A percentile compares a stretch with the other conserved stretches of the same genome.
Conservation (phyloP, 1,140 invertebrate genomes). For the Drosophila murphyi region DNA sequence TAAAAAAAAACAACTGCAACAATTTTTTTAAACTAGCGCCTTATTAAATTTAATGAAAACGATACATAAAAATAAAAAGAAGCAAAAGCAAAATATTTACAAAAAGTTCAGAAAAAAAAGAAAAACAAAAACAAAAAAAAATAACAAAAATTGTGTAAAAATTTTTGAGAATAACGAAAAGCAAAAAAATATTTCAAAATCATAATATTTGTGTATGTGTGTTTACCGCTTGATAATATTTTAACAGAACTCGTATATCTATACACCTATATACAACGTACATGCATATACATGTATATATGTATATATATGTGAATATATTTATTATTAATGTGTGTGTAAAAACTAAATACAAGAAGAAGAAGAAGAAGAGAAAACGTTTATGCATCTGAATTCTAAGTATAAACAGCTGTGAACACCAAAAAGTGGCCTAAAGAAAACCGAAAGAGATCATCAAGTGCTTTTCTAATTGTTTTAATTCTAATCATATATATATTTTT, state of each 20-base stretch:
- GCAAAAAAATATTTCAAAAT: constrained; percentile 15
- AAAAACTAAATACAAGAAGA: constrained; percentile 11
- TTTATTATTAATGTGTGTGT: constrained; percentile 31
- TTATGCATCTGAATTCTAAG: constrained; percentile 25
- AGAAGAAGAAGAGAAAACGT: not conserved
- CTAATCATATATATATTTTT: constrained; percentile 15
- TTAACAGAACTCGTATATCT: constrained; percentile 46
- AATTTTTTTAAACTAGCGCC: constrained; percentile 31
- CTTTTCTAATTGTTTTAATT: constrained; percentile 42
- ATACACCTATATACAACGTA: constrained; percentile 45
- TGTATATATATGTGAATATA: constrained; percentile 48
- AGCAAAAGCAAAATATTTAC: constrained; percentile 8
- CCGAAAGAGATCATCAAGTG: constrained; percentile 41
- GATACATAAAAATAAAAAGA: constrained; percentile 22
- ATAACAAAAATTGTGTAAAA: constrained; percentile 1
- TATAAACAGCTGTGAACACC: constrained; percentile 76
- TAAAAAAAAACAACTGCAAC: constrained; percentile 1
- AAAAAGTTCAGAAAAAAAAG: constrained; percentile 18
- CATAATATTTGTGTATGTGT: constrained; percentile 69
- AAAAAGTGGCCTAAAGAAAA: constrained; percentile 75
- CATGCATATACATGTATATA: constrained; percentile 49
- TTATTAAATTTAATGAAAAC: constrained; percentile 39
- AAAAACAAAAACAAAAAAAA: constrained; percentile 11
- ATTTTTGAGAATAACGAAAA: constrained; percentile 7
- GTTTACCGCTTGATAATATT: constrained; percentile 67